phyloP scores from a whole-genome alignment of 2,113 vertebrate genomes.

The Callipepla californica region DNA sequence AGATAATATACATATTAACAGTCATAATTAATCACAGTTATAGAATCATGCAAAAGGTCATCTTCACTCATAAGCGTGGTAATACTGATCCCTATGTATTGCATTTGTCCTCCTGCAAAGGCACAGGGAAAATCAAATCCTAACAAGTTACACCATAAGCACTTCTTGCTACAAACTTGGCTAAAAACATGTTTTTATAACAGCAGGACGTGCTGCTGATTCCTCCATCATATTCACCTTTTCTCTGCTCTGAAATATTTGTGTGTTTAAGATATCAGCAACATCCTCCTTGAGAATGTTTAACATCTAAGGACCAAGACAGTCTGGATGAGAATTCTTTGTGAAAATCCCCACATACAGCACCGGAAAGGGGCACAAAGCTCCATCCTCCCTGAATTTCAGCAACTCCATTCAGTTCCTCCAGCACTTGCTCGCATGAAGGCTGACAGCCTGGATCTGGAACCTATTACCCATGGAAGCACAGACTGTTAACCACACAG shows the following conservation, averaged over 20 bases:
- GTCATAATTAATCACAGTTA: not conserved
- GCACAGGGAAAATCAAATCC: not conserved
- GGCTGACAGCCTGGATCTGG: constrained; percentile 42
- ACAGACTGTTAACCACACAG: constrained; percentile 55
- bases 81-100: not conserved
- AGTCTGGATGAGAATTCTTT: not conserved
- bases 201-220: not conserved
- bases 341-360: not conserved
- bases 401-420: not conserved
- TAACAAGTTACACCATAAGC: not conserved
- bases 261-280: not conserved
- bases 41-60: not conserved
- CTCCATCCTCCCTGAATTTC: constrained; percentile 8
- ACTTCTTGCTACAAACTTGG: not conserved
- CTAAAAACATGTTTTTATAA: not conserved
- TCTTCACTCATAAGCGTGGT: not conserved
- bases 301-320: not conserved
- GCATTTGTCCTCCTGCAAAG: not conserved
- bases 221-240: not conserved
- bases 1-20: not conserved
- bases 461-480: constrained; percentile 58
- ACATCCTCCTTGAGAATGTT: not conserved
- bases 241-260: not conserved
- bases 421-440: constrained; percentile 29
- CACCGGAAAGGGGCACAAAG: constrained; percentile 21